Conservation (phyloP, 1,140 invertebrate species). For the Varroa destructor region DNA sequence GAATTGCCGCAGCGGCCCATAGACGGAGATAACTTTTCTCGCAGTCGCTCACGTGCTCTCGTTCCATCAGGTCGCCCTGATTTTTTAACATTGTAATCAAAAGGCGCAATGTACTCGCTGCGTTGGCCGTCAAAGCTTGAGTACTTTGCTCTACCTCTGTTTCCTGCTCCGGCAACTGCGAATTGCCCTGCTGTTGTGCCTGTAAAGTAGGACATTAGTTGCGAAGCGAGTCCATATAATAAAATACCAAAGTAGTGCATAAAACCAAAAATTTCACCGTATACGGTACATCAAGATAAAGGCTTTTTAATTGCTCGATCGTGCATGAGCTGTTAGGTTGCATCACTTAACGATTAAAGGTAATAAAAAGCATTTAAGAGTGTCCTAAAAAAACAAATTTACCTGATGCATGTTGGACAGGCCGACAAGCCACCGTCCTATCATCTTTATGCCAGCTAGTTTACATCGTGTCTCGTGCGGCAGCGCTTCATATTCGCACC, state of each 20-base stretch:
- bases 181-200: background rate
- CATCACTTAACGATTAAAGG: too few relatives aligned
- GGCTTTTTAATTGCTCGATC: too few relatives aligned
- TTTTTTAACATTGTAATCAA: conserved; percentile 74
- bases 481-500: conserved; percentile 73
- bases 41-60: conserved; percentile 43
- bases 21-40: conserved; percentile 84
- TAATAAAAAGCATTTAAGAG: too few relatives aligned
- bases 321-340: too few relatives aligned
- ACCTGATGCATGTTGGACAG: conserved; percentile 48
- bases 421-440: conserved; percentile 86
- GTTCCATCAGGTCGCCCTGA: conserved; percentile 63
- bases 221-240: too few relatives aligned
- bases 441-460: conserved; percentile 84
- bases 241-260: too few relatives aligned
- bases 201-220: too few relatives aligned
- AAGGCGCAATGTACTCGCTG: conserved; percentile 85
- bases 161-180: conserved; percentile 2
- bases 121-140: conserved; percentile 39
- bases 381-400: background rate
- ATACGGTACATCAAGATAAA: too few relatives aligned
- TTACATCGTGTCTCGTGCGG: conserved; percentile 83
- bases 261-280: too few relatives aligned
- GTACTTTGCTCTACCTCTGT: conserved; percentile 29
- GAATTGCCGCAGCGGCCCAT: conserved; percentile 79